Percentiles rank a stretch among this genome's conserved stretches.
Evolutionary conservation across 2,113 vertebrate species (phyloP).

Genomic region (Dunckerocampus dactyliophorus): DNA sequence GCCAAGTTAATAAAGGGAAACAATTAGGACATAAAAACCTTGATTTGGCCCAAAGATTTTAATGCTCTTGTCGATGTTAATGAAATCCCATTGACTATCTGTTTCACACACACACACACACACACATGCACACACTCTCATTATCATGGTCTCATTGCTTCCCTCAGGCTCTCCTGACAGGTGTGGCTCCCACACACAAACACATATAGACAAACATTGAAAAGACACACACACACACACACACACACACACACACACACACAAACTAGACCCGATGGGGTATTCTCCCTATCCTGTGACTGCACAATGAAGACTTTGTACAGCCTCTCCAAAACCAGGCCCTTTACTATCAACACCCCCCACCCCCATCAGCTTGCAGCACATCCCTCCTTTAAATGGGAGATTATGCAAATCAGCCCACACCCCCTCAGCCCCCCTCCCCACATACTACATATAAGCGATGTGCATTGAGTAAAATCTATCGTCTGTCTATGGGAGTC

Average conservation of each 20-base stretch:
- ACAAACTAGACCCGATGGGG: slow-evolving; percentile 58
- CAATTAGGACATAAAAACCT: slow-evolving; percentile 64
- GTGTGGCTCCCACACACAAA: slow-evolving; percentile 64
- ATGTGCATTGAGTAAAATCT: slow-evolving; percentile 56
- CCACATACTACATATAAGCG: slow-evolving; percentile 47
- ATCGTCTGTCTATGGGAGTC: slow-evolving; percentile 51
- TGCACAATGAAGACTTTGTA: slow-evolving; percentile 71
- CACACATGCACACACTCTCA: slow-evolving; percentile 28
- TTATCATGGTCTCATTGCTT: slow-evolving; percentile 56
- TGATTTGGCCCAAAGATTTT: slow-evolving; percentile 56
- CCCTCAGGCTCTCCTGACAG: slow-evolving; percentile 67
- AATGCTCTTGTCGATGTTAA: slow-evolving; percentile 48
- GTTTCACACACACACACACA: slow-evolving; percentile 33
- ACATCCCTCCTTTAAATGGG: slow-evolving; percentile 70
- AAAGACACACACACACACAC: slow-evolving; percentile 24
- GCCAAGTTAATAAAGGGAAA: slow-evolving; percentile 72
- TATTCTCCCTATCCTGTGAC: slow-evolving; percentile 58
- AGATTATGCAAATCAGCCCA: slow-evolving; percentile 70
- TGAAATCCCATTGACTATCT: slow-evolving; percentile 53
- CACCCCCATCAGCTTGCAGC: slow-evolving; percentile 50
- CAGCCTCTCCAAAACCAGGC: slow-evolving; percentile 30
- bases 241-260: slow-evolving; percentile 25
- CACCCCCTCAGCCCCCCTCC: slow-evolving; percentile 38
- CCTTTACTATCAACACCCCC: slow-evolving; percentile 45
- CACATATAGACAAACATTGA: slow-evolving; percentile 42